Conservation (phyloP, 64 coral and sea anemone genomes). For the Porites lutea region DNA sequence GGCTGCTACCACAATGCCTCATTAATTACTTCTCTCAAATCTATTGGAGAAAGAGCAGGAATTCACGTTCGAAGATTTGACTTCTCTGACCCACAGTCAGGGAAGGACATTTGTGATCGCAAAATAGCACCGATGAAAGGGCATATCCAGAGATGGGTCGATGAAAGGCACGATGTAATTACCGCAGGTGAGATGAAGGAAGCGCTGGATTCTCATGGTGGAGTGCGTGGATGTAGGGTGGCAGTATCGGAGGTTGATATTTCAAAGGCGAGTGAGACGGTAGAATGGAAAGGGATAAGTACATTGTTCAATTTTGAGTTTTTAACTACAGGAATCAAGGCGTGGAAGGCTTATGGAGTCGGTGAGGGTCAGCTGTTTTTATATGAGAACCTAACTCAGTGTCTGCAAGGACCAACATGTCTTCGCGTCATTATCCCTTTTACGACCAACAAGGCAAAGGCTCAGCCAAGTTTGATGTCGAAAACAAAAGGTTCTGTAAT, state of each 20-base stretch:
- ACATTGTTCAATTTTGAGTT: slow-evolving; percentile 34
- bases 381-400: not conserved
- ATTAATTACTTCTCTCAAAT: too few species aligned
- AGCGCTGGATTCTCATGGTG: too few species aligned
- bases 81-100: too few species aligned
- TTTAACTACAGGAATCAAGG: not conserved
- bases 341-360: slow-evolving; percentile 49
- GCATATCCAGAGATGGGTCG: slow-evolving; percentile 36
- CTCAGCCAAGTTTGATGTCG: not conserved
- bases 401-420: slow-evolving; percentile 22
- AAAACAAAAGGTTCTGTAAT: not conserved
- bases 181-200: too few species aligned
- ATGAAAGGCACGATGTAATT: slow-evolving; percentile 46
- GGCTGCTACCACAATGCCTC: too few species aligned
- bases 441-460: not conserved
- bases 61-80: too few species aligned
- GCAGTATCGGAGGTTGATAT: too few species aligned
- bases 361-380: slow-evolving; percentile 35
- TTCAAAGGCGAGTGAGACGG: too few species aligned
- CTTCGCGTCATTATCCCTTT: slow-evolving; percentile 10
- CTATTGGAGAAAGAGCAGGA: too few species aligned
- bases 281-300: slow-evolving; percentile 21
- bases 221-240: too few species aligned
- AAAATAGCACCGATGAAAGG: slow-evolving; percentile 59
- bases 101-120: slow-evolving; percentile 68